These are phyloP conservation scores for Lumbricus terrestris DNA, from an alignment of 2,888 invertebrate genomes.

Conservation along the genomic window DNA sequence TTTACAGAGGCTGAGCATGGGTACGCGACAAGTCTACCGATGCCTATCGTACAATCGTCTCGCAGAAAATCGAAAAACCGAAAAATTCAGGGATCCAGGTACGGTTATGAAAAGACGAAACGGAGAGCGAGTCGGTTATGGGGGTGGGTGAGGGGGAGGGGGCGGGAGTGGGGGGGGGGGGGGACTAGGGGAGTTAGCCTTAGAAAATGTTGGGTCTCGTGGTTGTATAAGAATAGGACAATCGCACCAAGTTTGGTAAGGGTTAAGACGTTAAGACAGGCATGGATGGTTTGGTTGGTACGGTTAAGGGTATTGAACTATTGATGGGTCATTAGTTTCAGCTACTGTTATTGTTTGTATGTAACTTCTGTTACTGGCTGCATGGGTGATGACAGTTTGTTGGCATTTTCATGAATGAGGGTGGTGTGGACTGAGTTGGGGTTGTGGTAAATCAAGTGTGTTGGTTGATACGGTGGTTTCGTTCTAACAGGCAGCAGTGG, in stretches of 20 bases:
- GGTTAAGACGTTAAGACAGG: neutral
- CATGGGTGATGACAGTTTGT: no score
- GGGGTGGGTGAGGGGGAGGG: no score
- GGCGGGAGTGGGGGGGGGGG: no score
- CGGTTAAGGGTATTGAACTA: neutral
- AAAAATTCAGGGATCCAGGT: constrained; percentile 3
- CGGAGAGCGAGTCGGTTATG: neutral
- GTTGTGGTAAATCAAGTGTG: neutral
- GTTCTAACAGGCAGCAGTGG: no score
- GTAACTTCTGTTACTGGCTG: neutral
- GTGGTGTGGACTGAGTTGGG: neutral
- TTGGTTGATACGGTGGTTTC: no score
- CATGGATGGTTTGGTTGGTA: neutral
- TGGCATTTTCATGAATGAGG: neutral
- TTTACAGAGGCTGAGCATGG: constrained; percentile 3
- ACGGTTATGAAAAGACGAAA: neutral
- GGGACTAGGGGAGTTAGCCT: neutral
- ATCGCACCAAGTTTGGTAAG: neutral
- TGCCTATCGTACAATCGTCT: constrained; percentile 3
- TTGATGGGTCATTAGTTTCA: neutral
- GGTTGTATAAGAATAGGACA: neutral
- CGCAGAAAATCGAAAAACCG: constrained; percentile 3
- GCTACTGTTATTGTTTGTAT: no score
- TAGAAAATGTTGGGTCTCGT: neutral
- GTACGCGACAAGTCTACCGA: constrained; percentile 3